Base-by-base conservation (phyloP, 2,888 invertebrate species). In the Bellardia pandia region DNA sequence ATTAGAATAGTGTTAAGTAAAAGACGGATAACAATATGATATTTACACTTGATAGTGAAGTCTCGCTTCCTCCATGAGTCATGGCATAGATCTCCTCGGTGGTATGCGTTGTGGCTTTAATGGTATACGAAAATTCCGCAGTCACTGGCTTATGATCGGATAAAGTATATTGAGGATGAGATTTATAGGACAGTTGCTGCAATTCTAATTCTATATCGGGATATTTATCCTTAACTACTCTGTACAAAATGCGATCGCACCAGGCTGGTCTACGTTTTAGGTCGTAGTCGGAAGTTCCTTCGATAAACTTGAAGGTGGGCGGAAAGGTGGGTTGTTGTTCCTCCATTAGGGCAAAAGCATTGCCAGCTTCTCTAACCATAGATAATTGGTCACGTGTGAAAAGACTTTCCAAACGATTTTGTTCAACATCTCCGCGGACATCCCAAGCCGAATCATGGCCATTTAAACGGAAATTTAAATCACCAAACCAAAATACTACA, bases 131-230 rank as follows among this genome's bases (percentile, higher is more conserved):
- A 93, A 97, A 97, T 90, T 96, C 95, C 14, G 96, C 96, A 6
- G 96, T 95, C 56, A 99, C 99, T 2, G 99, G 99, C 93, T 97
- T 98, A 94, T 99, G 99, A 94, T 99, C 99, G 90, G 98, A 98
- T 86, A 96, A 95, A 14, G 94, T 95, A 92, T 98, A 98, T 82
- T 95, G 94, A 0, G 96, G 95, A 92, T 98, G 95, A 90, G 97
- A 96, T 90, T 95, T 95, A 93, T 99, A 99, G 2, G 96, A 95
- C 77, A 96, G 91, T 89, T 97, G 96, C 64, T 96, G 95, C 4
- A 96, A 96, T 88, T 96, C 95, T 42, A 98, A 94, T 2, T 96
- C 96, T 30, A 97, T 95, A 90, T 97, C 96, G 89, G 97, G 97
- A 91, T 98, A 98, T 89, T 96, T 96, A 92, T 98, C 95, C 0